phyloP scores from a whole-genome alignment of 1,140 invertebrate species.

The Brachionus calyciflorus region DNA sequence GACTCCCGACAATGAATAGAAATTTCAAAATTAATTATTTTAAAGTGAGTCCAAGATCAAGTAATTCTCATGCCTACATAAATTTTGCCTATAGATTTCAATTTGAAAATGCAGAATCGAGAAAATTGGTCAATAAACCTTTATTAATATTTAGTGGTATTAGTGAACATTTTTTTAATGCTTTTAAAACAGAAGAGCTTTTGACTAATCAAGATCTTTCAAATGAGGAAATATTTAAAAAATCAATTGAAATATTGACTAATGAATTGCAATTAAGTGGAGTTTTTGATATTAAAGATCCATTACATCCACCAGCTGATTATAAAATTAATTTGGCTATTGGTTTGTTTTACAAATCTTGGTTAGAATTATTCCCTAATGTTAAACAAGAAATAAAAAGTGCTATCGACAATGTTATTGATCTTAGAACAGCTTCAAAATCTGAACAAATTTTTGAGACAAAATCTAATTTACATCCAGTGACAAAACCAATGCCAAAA shows the following conservation, averaged over 20 bases:
- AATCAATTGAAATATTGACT: background rate
- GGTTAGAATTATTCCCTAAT: background rate
- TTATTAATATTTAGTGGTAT: slow-evolving; percentile 14
- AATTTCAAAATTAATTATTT: background rate
- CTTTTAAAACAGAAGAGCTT: background rate
- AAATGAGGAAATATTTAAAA: background rate
- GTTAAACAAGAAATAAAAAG: background rate
- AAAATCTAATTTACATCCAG: slow-evolving; percentile 5
- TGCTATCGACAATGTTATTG: background rate
- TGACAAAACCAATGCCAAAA: slow-evolving; percentile 33
- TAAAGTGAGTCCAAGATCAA: slow-evolving; percentile 29
- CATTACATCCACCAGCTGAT: background rate
- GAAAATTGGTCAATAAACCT: background rate
- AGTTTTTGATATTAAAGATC: background rate
- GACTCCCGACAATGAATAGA: background rate
- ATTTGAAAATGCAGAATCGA: background rate
- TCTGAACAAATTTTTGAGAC: slow-evolving; percentile 9
- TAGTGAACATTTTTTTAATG: background rate
- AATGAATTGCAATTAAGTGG: slow-evolving; percentile 25
- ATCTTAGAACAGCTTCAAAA: slow-evolving; percentile 1
- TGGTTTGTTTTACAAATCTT: background rate
- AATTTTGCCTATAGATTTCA: slow-evolving; percentile 16
- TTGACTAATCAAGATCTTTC: background rate
- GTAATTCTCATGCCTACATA: slow-evolving; percentile 41
- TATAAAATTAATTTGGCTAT: slow-evolving; percentile 8